Evolutionary conservation across 2,797 vertebrate species (phyloP).

Genomic region (Gouania willdenowi): DNA sequence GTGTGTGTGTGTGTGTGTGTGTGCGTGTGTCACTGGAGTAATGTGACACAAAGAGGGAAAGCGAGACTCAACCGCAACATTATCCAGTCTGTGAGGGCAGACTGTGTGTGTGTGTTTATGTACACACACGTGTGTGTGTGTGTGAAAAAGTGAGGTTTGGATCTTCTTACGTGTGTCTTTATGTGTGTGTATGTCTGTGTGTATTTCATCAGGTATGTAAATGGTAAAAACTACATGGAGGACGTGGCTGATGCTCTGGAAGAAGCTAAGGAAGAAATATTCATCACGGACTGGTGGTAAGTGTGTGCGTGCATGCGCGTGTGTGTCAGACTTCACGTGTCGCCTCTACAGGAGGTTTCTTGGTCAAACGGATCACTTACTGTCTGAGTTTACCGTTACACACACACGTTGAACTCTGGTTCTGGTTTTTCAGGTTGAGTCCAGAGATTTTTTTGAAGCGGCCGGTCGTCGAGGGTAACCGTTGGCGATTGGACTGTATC

Average conservation of each 20-base stretch:
- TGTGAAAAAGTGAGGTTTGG: slow-evolving; percentile 18
- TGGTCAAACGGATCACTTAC: slow-evolving; percentile 60
- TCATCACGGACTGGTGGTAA: slow-evolving; percentile 98
- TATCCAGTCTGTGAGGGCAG: slow-evolving; percentile 42
- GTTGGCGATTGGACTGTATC: slow-evolving; percentile 89
- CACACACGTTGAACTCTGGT: slow-evolving; percentile 1
- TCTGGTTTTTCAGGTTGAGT: slow-evolving; percentile 80
- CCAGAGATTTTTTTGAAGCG: slow-evolving; percentile 97
- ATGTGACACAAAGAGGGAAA: slow-evolving; percentile 71
- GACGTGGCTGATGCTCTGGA: slow-evolving; percentile 92
- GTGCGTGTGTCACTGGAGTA: slow-evolving; percentile 55
- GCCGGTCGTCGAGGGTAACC: slow-evolving; percentile 93
- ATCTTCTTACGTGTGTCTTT: slow-evolving; percentile 9
- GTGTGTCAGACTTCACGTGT: slow-evolving; percentile 5
- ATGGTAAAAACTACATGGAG: slow-evolving; percentile 90
- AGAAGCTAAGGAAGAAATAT: slow-evolving; percentile 92
- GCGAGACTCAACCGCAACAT: slow-evolving; percentile 64
- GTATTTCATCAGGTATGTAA: slow-evolving; percentile 84
- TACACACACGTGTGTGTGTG: slow-evolving; percentile 48
- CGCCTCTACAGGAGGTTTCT: slow-evolving; percentile 41
- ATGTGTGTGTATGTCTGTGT: slow-evolving; percentile 3
- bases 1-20: too few relatives aligned
- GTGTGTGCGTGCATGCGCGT: slow-evolving; percentile 43
- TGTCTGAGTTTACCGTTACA: slow-evolving; percentile 30
- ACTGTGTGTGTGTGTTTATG: slow-evolving; percentile 17